These are phyloP conservation scores for Ischnura elegans DNA, from an alignment of 2,888 invertebrate genomes.

Conservation along the genomic window DNA sequence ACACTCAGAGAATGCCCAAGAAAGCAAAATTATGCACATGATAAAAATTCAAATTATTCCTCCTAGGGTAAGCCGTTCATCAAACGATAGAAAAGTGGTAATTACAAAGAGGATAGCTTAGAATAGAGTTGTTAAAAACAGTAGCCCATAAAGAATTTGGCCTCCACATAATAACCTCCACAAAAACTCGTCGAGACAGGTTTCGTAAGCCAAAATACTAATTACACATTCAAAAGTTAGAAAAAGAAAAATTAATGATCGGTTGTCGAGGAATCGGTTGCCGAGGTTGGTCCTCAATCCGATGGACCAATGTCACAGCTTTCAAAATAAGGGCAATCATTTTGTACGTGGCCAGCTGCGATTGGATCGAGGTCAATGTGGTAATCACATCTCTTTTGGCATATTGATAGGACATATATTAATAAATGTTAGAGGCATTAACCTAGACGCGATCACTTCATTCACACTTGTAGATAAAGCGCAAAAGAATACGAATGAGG, in stretches of 20 bases:
- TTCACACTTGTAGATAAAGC: neutral
- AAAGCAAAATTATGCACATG: neutral
- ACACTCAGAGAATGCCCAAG: neutral
- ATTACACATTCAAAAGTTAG: neutral
- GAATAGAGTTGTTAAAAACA: no score
- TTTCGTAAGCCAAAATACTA: neutral
- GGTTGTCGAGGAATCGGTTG: neutral
- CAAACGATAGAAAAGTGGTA: neutral
- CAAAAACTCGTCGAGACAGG: neutral
- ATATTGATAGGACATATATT: no score
- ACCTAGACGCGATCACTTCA: neutral
- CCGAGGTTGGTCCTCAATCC: no score
- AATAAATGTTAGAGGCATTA: no score
- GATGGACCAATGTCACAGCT: neutral
- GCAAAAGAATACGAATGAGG: neutral
- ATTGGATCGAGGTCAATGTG: neutral
- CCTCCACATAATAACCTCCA: neutral
- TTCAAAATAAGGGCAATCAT: neutral
- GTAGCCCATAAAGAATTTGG: neutral
- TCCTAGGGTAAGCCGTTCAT: neutral
- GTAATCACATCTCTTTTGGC: no score
- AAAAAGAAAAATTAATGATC: neutral
- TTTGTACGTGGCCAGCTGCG: neutral
- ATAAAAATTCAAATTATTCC: neutral
- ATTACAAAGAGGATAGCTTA: neutral